Base-by-base conservation (phyloP, 2,888 invertebrate genomes). In the Scaeva pyrastri region DNA sequence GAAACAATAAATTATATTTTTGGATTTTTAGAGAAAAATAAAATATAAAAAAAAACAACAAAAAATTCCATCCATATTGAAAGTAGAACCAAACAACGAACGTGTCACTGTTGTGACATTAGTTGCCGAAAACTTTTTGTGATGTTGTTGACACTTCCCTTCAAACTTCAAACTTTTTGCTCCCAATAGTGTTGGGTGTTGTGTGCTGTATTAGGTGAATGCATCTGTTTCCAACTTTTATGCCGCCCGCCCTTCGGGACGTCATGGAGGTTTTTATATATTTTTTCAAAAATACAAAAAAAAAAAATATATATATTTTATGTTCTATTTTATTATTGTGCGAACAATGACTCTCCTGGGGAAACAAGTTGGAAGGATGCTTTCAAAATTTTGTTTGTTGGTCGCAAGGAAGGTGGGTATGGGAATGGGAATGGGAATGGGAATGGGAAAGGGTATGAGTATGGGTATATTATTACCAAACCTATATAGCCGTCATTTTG, bases 1-100 rank as follows among this genome's bases (percentile, higher is more conserved):
- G 62, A 82, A 78, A 86, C 70, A 86, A 86, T 82, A 86, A 82
- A 86, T 82, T 78, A 78, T 60, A 64, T 56, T 86, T 48, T 86
- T 48, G 73, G 70, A 70, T 77, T 77, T 73, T 58, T 23, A 10
- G 14, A 3, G 14, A 41, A 41, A 14, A 2, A 19, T 19, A 43
- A 73, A 58, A 52, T 50, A 58, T 36, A 60, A 55, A 21, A 50
- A 2, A 21, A 60, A 50, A 50, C 16, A 39, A 16, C n/a, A 14
- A 19, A 31, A 31, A 31, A 31, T 31, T 8, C 31, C 31, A 31
- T 31, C 31, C 23, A 36, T n/a, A 41, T 50, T 26, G 12, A 43
- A 62, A 31, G 21, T 12, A 36, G 11, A 48, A 45, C 48, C 62
- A 70, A 83, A 78, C 74, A 68, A 52, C 58, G 55, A 68, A 66